Conservation (phyloP, 2,797 vertebrate genomes). For the Propithecus perrieri region DNA sequence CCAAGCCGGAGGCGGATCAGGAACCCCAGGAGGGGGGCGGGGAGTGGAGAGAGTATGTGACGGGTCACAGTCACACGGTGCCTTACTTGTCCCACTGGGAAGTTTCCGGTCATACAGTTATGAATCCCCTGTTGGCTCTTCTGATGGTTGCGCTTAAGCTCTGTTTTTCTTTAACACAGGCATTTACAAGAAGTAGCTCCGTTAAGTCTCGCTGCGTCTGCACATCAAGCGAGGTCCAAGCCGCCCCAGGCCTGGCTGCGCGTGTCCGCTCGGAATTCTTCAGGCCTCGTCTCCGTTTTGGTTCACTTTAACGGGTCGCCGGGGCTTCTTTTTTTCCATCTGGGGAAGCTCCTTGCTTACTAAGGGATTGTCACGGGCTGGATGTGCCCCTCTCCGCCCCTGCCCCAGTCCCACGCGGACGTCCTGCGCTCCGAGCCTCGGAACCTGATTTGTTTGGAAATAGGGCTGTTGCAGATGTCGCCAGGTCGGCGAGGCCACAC, state of each 20-base stretch:
- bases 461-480: neutral
- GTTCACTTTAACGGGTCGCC: neutral
- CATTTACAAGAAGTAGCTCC: neutral
- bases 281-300: neutral
- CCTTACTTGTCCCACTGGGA: neutral
- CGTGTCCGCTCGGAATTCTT: too few species aligned
- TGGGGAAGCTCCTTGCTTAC: neutral
- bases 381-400: neutral
- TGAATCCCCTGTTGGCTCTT: neutral
- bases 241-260: neutral
- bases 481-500: neutral
- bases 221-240: neutral
- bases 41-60: too few species aligned
- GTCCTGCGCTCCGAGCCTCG: neutral
- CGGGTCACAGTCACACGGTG: neutral
- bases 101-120: neutral
- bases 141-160: neutral
- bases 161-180: neutral
- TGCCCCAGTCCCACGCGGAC: neutral
- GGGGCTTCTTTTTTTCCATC: neutral
- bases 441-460: neutral
- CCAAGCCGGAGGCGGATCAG: neutral
- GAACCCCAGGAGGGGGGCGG: too few species aligned
- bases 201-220: neutral
- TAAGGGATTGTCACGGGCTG: neutral